Base-by-base conservation (phyloP, 2,888 invertebrate genomes). In the Cataglyphis livida region DNA sequence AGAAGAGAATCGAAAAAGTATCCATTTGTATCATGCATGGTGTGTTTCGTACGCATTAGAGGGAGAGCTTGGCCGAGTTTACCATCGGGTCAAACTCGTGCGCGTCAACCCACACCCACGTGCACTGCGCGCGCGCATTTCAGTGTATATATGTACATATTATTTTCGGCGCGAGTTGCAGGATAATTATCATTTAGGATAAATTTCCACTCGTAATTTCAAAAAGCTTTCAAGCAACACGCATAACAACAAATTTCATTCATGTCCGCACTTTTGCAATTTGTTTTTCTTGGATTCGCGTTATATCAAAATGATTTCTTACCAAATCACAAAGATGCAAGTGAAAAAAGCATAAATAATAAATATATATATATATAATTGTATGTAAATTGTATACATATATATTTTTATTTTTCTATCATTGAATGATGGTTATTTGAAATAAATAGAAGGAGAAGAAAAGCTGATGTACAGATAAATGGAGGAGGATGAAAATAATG, bases 11-110 rank as follows among this genome's bases (percentile, higher is more conserved):
- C 74, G 41, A 73, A 74, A 81, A 62, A 81, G 18, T 18, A n/a
- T 32, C 35, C 82, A 74, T 73, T 85, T 75, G 85, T 61, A 89
- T 82, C 82, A 84, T 66, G 51, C 81, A 81, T 66, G 71, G 71
- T 35, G 64, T 70, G 71, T 59, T 70, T 10, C 15, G 64, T 68
- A 61, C 51, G 41, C 61, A 73, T 85, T 76, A 88, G 32, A 44
- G 25, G 28, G 28, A 83, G 59, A 84, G 84, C 85, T 90, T 85
- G 88, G 90, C 88, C 86, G 83, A 85, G 87, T 85, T 88, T 54
- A 44, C 44, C 35, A 44, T 70, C 66, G 64, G 88, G 88, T 90
- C 88, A 87, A 82, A 79, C 88, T 85, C 87, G 88, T 88, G 84
- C 76, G 81, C 66, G 89, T 83, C 87, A 85, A 84, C 68, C 48